phyloP scores from a whole-genome alignment of 1,140 invertebrate genomes.

The Euura lappo region DNA sequence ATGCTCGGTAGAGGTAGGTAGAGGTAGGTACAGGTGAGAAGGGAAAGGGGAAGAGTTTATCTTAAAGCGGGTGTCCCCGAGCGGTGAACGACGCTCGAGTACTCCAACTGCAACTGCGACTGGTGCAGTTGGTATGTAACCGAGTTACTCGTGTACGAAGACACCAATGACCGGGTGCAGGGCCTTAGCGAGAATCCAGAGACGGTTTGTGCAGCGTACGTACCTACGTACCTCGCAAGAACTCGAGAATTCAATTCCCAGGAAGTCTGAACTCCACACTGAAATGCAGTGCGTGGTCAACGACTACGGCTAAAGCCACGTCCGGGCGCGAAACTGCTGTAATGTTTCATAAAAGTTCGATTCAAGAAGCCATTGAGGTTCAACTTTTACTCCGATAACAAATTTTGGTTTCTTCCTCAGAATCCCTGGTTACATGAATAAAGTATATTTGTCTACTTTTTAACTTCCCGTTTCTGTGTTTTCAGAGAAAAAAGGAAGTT shows the following conservation, averaged over 20 bases:
- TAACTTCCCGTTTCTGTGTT: too few relatives aligned
- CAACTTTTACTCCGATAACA: too few relatives aligned
- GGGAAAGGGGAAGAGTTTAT: background rate
- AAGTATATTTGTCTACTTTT: too few relatives aligned
- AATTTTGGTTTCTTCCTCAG: too few relatives aligned
- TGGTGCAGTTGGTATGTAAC: background rate
- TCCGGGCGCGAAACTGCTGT: too few relatives aligned
- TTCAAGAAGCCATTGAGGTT: too few relatives aligned
- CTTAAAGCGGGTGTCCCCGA: background rate
- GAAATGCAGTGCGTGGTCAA: too few relatives aligned
- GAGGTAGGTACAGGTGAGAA: background rate
- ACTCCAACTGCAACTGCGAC: too few relatives aligned
- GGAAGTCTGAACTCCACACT: background rate
- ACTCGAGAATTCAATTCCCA: slow-evolving; percentile 4
- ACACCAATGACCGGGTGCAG: background rate
- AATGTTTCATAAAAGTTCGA: too few relatives aligned
- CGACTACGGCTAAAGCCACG: too few relatives aligned
- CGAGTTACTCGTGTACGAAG: background rate
- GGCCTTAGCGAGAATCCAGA: background rate
- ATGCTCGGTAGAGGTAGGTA: background rate
- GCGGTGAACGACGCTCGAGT: background rate
- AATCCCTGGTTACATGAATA: too few relatives aligned
- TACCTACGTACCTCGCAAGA: background rate
- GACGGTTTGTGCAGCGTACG: background rate
- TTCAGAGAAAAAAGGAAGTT: too few relatives aligned